A percentile compares a stretch with the other conserved stretches of the same genome.
Evolutionary conservation across 2,113 vertebrate genomes (phyloP).

Genomic region (Seriola quinqueradiata): DNA sequence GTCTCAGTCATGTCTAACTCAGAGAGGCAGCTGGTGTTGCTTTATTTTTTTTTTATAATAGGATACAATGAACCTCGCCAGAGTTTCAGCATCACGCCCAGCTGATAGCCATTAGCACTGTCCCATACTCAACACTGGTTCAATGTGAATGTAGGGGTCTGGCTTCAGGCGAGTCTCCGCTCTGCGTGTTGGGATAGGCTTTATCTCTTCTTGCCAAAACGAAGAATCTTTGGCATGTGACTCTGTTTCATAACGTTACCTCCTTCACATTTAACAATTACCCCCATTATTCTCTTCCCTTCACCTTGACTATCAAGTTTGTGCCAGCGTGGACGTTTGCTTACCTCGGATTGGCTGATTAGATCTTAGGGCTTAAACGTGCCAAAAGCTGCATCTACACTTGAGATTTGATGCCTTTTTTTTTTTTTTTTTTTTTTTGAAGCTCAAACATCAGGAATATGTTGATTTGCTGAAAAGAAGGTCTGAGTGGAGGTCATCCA

Average conservation of each 20-base stretch:
- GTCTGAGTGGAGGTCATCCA: neutral
- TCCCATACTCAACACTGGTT: neutral
- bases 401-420: neutral
- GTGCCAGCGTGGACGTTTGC: neutral
- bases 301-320: neutral
- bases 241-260: neutral
- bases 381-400: neutral
- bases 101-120: slow-evolving; percentile 25
- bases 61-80: neutral
- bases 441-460: neutral
- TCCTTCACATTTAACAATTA: neutral
- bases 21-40: too few species aligned
- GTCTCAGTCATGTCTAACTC: neutral
- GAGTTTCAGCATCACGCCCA: slow-evolving; percentile 8
- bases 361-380: neutral
- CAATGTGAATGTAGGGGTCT: slow-evolving; percentile 4
- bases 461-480: neutral
- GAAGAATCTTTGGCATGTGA: slow-evolving; percentile 9
- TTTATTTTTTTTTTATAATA: too few species aligned
- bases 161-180: slow-evolving; percentile 5
- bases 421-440: neutral
- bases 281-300: neutral
- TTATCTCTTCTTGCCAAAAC: neutral
- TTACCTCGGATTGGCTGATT: neutral
- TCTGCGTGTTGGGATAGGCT: neutral